phyloP scores from a whole-genome alignment of 2,888 invertebrate genomes.

The Eristalinus aeneus region DNA sequence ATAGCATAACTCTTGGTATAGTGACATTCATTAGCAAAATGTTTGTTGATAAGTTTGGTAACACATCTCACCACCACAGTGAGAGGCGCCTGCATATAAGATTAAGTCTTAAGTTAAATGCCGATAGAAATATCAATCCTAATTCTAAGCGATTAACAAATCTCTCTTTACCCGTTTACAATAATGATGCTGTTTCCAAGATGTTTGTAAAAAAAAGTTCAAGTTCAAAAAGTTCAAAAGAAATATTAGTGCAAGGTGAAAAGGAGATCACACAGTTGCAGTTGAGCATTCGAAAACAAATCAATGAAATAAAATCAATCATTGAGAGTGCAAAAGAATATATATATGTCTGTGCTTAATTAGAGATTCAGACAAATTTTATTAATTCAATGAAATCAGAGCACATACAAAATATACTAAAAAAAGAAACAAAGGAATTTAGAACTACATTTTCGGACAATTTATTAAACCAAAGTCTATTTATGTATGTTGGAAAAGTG shows the following conservation, averaged over 20 bases:
- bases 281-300: background rate
- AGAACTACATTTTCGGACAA: background rate
- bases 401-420: background rate
- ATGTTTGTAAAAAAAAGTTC: slow-evolving; percentile 13
- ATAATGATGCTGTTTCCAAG: slow-evolving; percentile 24
- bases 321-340: too few relatives aligned
- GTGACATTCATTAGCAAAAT: too few relatives aligned
- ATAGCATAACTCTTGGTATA: background rate
- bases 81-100: background rate
- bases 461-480: slow-evolving; percentile 12
- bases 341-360: too few relatives aligned
- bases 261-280: slow-evolving; percentile 1
- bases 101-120: background rate
- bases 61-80: background rate
- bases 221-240: background rate
- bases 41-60: slow-evolving; percentile 47
- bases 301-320: too few relatives aligned
- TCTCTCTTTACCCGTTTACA: slow-evolving; percentile 2
- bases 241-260: background rate
- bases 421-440: slow-evolving; percentile 3
- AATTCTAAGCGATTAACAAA: slow-evolving; percentile 26
- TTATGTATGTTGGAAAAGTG: slow-evolving; percentile 9
- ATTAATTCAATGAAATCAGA: background rate
- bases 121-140: background rate
- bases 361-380: background rate